Conservation (phyloP, 2,888 invertebrate species). For the Dicyrtoma fusca region DNA sequence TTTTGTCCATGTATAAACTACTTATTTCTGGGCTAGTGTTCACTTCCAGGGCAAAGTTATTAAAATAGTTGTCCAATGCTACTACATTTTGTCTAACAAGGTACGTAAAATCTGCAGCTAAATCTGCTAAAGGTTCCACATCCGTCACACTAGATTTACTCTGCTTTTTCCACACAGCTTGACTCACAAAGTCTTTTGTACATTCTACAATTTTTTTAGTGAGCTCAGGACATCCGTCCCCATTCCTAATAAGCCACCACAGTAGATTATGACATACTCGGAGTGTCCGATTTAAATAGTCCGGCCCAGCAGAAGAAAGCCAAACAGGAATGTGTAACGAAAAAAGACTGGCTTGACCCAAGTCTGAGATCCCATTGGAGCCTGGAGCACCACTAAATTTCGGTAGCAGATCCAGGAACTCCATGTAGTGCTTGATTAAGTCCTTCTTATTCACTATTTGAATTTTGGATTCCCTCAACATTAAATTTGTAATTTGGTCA, state of each 20-base stretch:
- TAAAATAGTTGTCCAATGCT: constrained; percentile 36
- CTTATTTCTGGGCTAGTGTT: constrained; percentile 43
- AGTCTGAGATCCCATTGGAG: neutral
- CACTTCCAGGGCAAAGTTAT: constrained; percentile 46
- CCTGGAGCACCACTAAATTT: neutral
- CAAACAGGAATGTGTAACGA: constrained; percentile 49
- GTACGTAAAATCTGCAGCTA: constrained; percentile 50
- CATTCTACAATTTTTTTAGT: constrained; percentile 26
- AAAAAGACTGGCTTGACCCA: constrained; percentile 46
- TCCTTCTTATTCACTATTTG: constrained; percentile 40
- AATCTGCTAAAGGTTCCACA: constrained; percentile 45
- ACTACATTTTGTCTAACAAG: neutral
- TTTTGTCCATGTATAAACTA: constrained; percentile 42
- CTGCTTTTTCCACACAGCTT: constrained; percentile 30
- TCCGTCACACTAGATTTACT: constrained; percentile 42
- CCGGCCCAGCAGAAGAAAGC: constrained; percentile 41
- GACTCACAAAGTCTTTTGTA: constrained; percentile 34
- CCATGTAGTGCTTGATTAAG: constrained; percentile 48
- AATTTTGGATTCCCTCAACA: constrained; percentile 6
- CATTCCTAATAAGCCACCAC: constrained; percentile 5
- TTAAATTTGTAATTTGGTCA: constrained; percentile 12
- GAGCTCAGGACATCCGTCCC: neutral
- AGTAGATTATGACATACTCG: constrained; percentile 37
- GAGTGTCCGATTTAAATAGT: constrained; percentile 48
- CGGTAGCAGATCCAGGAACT: constrained; percentile 42